Percentiles rank a stretch among this genome's conserved stretches.
phyloP scores from a whole-genome alignment of 2,113 vertebrate genomes.

The Xenus cinereus region DNA sequence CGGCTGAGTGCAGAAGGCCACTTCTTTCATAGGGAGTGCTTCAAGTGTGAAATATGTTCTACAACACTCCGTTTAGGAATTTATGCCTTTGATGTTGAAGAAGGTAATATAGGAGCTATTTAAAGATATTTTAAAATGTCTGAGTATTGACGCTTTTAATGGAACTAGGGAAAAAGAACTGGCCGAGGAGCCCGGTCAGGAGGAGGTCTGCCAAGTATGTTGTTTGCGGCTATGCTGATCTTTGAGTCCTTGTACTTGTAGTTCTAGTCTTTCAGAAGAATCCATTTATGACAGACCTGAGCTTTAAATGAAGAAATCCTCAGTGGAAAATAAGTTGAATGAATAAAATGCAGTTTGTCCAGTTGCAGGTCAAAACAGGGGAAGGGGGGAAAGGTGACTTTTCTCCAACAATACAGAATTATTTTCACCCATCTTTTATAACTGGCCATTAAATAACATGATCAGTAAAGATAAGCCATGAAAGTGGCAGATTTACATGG shows the following conservation, averaged over 20 bases:
- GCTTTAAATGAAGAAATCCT: background rate
- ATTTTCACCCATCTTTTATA: background rate
- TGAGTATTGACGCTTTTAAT: background rate
- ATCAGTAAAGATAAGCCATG: background rate
- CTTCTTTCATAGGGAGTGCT: constrained; percentile 96
- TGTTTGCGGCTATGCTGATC: background rate
- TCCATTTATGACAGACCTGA: background rate
- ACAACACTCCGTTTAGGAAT: constrained; percentile 83
- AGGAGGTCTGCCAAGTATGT: background rate
- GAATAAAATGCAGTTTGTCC: background rate
- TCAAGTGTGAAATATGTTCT: constrained; percentile 87
- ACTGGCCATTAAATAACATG: background rate
- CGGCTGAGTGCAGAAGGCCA: constrained; percentile 89
- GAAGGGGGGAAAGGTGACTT: rapidly evolving
- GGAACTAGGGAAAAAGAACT: background rate
- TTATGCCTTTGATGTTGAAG: constrained; percentile 87
- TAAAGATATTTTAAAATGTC: background rate
- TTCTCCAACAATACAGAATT: background rate
- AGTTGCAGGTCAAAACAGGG: background rate
- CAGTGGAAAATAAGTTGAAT: background rate
- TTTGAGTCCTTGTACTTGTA: background rate
- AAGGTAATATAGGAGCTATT: constrained; percentile 74
- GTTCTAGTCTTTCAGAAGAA: background rate
- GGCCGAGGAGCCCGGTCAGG: background rate
- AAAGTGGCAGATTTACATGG: background rate